Percentiles rank a stretch among this genome's conserved stretches.
phyloP scores from a whole-genome alignment of 2,888 invertebrate genomes.

The Gymnocheta viridis region DNA sequence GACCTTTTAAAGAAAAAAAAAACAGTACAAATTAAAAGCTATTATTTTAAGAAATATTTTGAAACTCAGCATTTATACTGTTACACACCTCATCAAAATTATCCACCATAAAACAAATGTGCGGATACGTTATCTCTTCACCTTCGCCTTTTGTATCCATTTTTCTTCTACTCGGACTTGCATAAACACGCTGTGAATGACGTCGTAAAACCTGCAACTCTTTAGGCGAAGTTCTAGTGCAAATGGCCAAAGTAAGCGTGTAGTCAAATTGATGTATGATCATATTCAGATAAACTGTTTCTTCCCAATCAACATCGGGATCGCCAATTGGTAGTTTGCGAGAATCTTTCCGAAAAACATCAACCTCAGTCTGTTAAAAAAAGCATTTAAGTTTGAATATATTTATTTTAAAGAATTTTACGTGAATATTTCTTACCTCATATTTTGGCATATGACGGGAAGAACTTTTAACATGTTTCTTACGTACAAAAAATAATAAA shows the following conservation, averaged over 20 bases:
- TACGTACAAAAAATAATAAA: conserved; percentile 96
- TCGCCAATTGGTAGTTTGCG: conserved; percentile 98
- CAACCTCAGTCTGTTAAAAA: conserved; percentile 90
- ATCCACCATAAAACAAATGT: conserved; percentile 99
- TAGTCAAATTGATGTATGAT: conserved; percentile 99
- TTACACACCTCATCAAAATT: conserved; percentile 95
- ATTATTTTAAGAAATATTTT: neutral
- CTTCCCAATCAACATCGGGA: conserved; percentile 99
- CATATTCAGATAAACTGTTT: conserved; percentile 98
- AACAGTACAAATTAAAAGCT: neutral
- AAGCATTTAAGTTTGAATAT: neutral
- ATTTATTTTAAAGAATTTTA: neutral
- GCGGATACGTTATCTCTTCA: conserved; percentile 99
- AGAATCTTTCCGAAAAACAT: conserved; percentile 98
- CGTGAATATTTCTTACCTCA: conserved; percentile 84
- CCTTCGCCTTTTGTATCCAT: conserved; percentile 99
- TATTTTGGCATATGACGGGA: conserved; percentile 94
- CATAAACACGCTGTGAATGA: conserved; percentile 97
- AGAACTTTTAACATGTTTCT: conserved; percentile 93
- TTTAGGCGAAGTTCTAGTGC: conserved; percentile 98
- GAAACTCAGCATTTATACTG: neutral
- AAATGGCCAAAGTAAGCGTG: conserved; percentile 97
- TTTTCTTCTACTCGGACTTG: conserved; percentile 96
- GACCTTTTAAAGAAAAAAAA: conserved; percentile 86
- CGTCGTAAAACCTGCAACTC: conserved; percentile 97